Base-by-base conservation (phyloP, 2,113 vertebrate species). In the Galeopterus variegatus region DNA sequence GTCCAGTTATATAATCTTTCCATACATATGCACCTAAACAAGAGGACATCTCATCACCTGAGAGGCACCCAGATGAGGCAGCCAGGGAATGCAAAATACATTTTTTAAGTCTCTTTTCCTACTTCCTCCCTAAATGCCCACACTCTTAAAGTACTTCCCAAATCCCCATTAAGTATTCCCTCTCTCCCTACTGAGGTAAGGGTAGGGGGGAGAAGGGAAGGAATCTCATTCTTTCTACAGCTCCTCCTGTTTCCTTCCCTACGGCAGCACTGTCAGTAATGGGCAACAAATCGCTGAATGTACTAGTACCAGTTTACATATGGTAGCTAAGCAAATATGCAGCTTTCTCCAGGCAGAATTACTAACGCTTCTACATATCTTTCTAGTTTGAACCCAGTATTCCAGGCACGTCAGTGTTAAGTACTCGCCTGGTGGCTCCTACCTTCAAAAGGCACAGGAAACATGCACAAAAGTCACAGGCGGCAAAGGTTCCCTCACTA, bases 41-140 rank as follows among this genome's bases (percentile, higher is more conserved):
- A 81, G 50, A 41, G 18, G 54, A 54, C 81, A 67, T 65, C n/a
- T 82, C 45, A 52, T 33, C 21, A 87, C 85, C 91, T 90, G 56
- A 24, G 54, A 93, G 58, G 31, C 75, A 41, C 26, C 91, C 72
- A 85, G 15, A 45, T 76, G n/a, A 96, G 23, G 33, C 33, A 95
- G 8, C 75, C 0, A 83, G 41, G 52, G 4, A 76, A 88, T 65
- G 62, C 7, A 86, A 90, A 96, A 48, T 36, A 70, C 3, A 26
- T 92, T 91, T 80, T n/a, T 12, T 10, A 12, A 77, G 67, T 54
- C 31, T 81, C 19, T 76, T 77, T 77, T 93, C 50, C 75, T 82
- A 65, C n/a, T 65, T 94, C 41, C 45, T 90, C 48, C 45, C 60
- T 9, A 94, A 98, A 82, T 80, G 45, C 58, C 69, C 64, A 83